Base-by-base conservation (phyloP, 2,888 invertebrate genomes). In the Elgonia sp. region DNA sequence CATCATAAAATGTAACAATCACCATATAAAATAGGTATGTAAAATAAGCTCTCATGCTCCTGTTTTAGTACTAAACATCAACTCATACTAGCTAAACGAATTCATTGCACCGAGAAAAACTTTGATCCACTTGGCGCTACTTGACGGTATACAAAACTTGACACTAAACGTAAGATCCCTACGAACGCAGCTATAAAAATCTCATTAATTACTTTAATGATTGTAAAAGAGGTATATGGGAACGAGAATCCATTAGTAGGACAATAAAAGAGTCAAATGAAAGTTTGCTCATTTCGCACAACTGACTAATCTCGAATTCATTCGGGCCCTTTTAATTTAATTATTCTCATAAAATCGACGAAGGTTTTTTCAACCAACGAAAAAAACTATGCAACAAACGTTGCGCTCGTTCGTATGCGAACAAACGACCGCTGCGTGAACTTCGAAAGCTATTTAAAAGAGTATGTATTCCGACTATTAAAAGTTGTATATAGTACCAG, bases 391-490 rank as follows among this genome's bases (percentile, higher is more conserved):
- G 46, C 62, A 40, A 46, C 63, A 70, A 80, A 80, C 62, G 83
- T 55, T 18, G 42, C 57, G 42, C 70, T 77, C 62, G 76, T 76
- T 75, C 55, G 72, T 39, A 57, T 16, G 20, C 10, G 50, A 73
- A 75, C 75, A 70, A 79, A 75, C 79, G 67, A 79, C 79, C 73
- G 69, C 72, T 67, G 46, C 39, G 37, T n/a, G 16, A 77, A 67
- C 65, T 57, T 84, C 72, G 72, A 79, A 55, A 63, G 70, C 79
- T 86, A 80, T 84, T 86, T 84, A 86, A 86, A 86, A 75, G 77
- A n/a, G n/a, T n/a, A n/a, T n/a, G 81, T 81, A 89, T 86, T 84
- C 77, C 40, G 62, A 40, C 79, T 76, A 75, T 84, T 80, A 82
- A 67, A 77, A 89, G 75, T 65, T 77, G 29, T 29, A 29, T 29